Evolutionary conservation across 1,140 invertebrate species (phyloP), one percentile per base, ranked within the genome.

Genomic region (Habropoda laboriosa): DNA sequence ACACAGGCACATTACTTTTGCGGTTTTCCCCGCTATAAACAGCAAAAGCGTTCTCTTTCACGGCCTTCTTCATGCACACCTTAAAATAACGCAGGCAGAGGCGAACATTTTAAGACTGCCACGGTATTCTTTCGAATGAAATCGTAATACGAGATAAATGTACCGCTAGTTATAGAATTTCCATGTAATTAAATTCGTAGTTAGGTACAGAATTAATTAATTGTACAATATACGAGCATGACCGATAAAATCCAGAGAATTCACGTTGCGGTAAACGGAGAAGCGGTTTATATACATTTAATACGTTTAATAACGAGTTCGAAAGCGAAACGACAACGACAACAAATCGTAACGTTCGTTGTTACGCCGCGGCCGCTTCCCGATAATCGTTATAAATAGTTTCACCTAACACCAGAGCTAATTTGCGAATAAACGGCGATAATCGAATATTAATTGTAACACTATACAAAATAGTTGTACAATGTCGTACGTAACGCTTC

Each of bases 311-410:
- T 66, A 53, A 66, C 47, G 35, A 66, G 27, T 55, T 24, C 21
- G 47, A 66, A 42, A 66, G 24, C 7, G 35, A 66, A 24, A 10
- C 40, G 12, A 2, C 12, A 6, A 38, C 3, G 21, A 21, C 6
- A 64, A 51, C 4, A 32, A 74, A 74, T 64, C 24, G 32, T n/a
- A 35, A 13, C 27, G 38, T 16, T 42, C 51, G 38, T 18, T 45
- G n/a, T n/a, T n/a, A n/a, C n/a, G n/a, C 1, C 5, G 3, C 0
- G 6, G 24, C 67, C n/a, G 35, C 30, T 45, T 71, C 3, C 30
- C 55, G 71, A 49, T 61, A 47, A 49, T 61, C 38, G 61, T 60
- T 73, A 73, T 49, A 61, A 73, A 73, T 38, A n/a, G 53, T 27
- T 4, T 12, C 18, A 24, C 24, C 57, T 38, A 51, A 49, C n/a